Evolutionary conservation across 53 echinoderm and acorn worm genomes (phyloP).

Genomic region (Paelopatides confundens): DNA sequence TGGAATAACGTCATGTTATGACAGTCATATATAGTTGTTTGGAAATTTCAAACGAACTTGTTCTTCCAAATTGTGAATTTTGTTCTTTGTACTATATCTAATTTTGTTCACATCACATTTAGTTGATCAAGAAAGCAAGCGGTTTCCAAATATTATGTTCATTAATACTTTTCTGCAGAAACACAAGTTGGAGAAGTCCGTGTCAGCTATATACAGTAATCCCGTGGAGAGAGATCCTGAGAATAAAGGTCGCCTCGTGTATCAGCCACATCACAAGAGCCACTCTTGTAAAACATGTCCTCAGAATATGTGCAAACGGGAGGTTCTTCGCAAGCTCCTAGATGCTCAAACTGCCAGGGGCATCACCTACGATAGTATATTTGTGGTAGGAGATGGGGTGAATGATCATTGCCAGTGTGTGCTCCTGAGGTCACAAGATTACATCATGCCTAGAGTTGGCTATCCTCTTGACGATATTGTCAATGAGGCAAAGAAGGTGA

Average conservation of each 20-base stretch:
- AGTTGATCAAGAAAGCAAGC: no score
- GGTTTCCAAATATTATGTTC: slow-evolving; percentile 26
- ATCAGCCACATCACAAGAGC: slow-evolving; percentile 32
- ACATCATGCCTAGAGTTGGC: slow-evolving; percentile 32
- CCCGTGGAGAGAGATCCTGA: slow-evolving; percentile 13
- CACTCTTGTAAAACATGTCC: slow-evolving; percentile 22
- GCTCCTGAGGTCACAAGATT: slow-evolving; percentile 23
- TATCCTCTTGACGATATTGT: slow-evolving; percentile 16
- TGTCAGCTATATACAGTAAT: slow-evolving; percentile 13
- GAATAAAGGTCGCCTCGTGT: not conserved
- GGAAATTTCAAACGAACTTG: no score
- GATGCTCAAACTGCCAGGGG: not conserved
- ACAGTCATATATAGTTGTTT: no score
- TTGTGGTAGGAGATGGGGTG: slow-evolving; percentile 35
- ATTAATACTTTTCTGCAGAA: slow-evolving; percentile 20
- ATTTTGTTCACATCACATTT: no score
- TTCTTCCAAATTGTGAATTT: no score
- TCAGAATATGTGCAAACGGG: slow-evolving; percentile 30
- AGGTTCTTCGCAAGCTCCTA: slow-evolving; percentile 19
- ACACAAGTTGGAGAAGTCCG: slow-evolving; percentile 28
- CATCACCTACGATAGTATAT: slow-evolving; percentile 10
- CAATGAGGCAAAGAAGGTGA: slow-evolving; percentile 1
- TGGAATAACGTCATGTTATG: no score
- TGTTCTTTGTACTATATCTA: no score
- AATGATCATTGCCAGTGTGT: slow-evolving; percentile 32